Percentiles rank a stretch among this genome's conserved stretches.
Evolutionary conservation across 2,797 vertebrate species (phyloP).

Genomic region (Diceros bicornis): DNA sequence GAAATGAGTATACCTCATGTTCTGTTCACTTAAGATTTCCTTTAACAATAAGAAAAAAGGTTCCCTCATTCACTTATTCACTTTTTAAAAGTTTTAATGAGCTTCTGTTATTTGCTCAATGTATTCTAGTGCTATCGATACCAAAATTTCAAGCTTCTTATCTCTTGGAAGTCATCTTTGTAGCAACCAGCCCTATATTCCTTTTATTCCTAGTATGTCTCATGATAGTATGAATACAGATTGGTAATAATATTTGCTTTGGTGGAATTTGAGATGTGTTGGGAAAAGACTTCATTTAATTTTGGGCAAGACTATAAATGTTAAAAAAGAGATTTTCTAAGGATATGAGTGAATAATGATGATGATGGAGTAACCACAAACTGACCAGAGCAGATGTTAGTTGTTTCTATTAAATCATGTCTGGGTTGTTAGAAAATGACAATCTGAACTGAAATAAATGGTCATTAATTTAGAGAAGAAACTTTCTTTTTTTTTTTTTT

Average conservation of each 20-base stretch:
- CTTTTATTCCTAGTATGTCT: neutral
- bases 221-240: neutral
- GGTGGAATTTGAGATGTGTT: neutral
- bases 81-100: neutral
- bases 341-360: constrained; percentile 57
- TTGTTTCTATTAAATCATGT: constrained; percentile 71
- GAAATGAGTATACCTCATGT: neutral
- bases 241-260: constrained; percentile 1
- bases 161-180: constrained; percentile 16
- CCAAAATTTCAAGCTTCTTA: constrained; percentile 8
- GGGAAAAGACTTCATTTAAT: neutral
- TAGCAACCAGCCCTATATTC: neutral
- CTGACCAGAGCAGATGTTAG: constrained; percentile 30
- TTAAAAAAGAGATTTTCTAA: constrained; percentile 18
- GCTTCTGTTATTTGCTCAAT: neutral
- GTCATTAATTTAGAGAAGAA: constrained; percentile 74
- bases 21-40: neutral
- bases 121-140: neutral
- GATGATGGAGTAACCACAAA: constrained; percentile 56
- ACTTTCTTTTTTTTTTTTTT: too few relatives aligned
- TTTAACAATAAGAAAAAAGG: neutral
- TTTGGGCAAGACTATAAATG: neutral
- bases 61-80: neutral
- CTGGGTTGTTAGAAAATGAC: constrained; percentile 76
- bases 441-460: constrained; percentile 69